phyloP scores from a whole-genome alignment of 1,140 invertebrate genomes.

The Drosophila pruinosa region DNA sequence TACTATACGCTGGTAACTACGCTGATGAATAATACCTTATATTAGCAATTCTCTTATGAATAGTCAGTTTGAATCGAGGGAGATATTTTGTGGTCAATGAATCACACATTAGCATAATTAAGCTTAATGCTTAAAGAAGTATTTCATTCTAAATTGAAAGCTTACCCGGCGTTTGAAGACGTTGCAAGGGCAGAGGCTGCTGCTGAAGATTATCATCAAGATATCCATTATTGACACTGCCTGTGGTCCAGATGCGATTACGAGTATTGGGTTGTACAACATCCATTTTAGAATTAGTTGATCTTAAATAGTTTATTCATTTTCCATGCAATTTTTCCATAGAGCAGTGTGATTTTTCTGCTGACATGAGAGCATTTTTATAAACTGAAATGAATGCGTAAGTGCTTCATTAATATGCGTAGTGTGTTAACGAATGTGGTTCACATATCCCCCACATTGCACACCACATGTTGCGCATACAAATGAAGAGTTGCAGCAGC shows the following conservation, averaged over 20 bases:
- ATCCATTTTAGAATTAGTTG: constrained; percentile 38
- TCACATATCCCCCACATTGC: constrained; percentile 32
- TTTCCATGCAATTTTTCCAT: constrained; percentile 44
- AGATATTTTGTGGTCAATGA: constrained; percentile 9
- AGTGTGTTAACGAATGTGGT: constrained; percentile 28
- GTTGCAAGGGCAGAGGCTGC: constrained; percentile 53
- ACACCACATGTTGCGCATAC: constrained; percentile 61
- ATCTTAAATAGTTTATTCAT: constrained; percentile 35
- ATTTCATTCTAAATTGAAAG: too few relatives aligned
- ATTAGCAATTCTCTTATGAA: neutral
- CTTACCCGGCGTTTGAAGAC: constrained; percentile 68
- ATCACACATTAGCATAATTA: neutral
- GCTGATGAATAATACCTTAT: neutral
- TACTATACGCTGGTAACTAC: neutral
- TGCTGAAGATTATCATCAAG: constrained; percentile 64
- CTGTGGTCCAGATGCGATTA: constrained; percentile 66
- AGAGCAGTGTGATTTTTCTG: constrained; percentile 46
- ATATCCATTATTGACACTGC: constrained; percentile 58
- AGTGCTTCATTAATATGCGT: constrained; percentile 31
- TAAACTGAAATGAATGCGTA: constrained; percentile 9
- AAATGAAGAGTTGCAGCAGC: constrained; percentile 10
- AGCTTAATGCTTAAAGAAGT: neutral
- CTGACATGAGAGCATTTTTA: constrained; percentile 39
- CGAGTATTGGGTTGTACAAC: constrained; percentile 28
- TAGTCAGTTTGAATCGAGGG: neutral